Evolutionary conservation across 2,113 vertebrate species (phyloP), one percentile per base, ranked within the genome.

Genomic region (Petrocephalus microphthalmus): DNA sequence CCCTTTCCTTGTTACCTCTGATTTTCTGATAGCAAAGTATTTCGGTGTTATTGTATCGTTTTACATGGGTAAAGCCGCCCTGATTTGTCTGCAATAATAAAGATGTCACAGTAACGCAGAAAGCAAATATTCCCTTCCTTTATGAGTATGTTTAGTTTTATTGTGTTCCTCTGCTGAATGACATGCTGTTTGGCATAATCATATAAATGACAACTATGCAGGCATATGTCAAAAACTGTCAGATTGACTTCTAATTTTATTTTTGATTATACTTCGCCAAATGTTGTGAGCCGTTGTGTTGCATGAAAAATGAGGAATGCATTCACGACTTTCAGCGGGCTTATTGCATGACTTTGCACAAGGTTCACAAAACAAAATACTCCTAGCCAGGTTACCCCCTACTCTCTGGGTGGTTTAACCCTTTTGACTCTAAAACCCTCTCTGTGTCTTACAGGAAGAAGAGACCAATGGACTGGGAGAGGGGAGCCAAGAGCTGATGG

Each of bases 371-470:
- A 78, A 37, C 13, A 22, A 82, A 42, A 42, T 82, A 20, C 17
- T 2, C 17, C 2, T 82, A 82, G 2, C 5, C 7, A 47, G 81
- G 49, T 20, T 47, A 49, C 20, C 81, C 81, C 71, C 47, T 47
- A 42, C 45, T 49, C 20, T 45, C 87, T 57, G 74, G 52, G 15
- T 20, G 33, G 45, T 57, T 57, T 64, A 13, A 67, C 37, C n/a
- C 45, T 15, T 49, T 64, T 33, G 13, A 57, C 49, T 20, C 7
- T 37, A 20, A 71, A 74, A 45, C 45, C 60, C 42, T 81, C 87
- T 88, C 87, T 49, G 90, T 74, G 42, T 42, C 22, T 33, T 78
- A 15, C 88, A 96, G 95, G 95, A 95, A 84, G 95, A 95, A 25
- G 95, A 95, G 74, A 89, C 91, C 52, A 92, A 94, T 84, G 89